Evolutionary conservation across 2,888 invertebrate genomes (phyloP).

Genomic region (Ditylenchus weischeri): DNA sequence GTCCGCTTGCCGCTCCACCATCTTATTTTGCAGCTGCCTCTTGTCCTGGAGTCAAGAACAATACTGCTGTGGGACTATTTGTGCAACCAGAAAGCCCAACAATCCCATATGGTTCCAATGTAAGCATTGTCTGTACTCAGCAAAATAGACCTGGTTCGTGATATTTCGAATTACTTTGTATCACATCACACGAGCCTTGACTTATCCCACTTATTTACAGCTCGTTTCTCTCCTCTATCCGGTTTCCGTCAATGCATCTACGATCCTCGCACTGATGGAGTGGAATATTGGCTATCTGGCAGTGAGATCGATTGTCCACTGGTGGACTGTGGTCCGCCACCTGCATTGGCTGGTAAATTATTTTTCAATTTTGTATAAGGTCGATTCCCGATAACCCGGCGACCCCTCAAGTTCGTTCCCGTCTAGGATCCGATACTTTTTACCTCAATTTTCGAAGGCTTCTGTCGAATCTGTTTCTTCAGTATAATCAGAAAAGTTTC

Average conservation of each 20-base stretch:
- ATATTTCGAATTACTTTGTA: neutral
- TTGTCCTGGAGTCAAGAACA: conserved; percentile 56
- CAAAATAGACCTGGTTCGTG: conserved; percentile 46
- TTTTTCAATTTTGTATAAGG: conserved; percentile 8
- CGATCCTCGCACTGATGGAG: conserved; percentile 74
- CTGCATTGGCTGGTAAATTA: conserved; percentile 73
- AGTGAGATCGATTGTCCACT: conserved; percentile 60
- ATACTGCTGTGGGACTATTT: conserved; percentile 52
- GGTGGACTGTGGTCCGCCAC: conserved; percentile 83
- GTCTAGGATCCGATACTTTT: too few relatives aligned
- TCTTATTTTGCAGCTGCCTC: conserved; percentile 52
- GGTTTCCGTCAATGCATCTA: conserved; percentile 89
- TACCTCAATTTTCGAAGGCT: too few relatives aligned
- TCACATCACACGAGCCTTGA: too few relatives aligned
- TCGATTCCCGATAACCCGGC: too few relatives aligned
- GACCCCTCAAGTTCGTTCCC: too few relatives aligned
- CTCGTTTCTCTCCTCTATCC: conserved; percentile 75
- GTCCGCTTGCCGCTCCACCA: neutral
- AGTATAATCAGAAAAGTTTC: too few relatives aligned
- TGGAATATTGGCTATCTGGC: conserved; percentile 59
- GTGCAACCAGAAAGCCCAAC: conserved; percentile 47
- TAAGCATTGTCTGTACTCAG: conserved; percentile 53
- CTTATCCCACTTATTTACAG: conserved; percentile 6
- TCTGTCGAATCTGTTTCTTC: too few relatives aligned
- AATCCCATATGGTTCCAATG: conserved; percentile 55